These are phyloP conservation scores for Protobothrops mucrosquamatus DNA, from an alignment of 2,113 vertebrate genomes.

Conservation along the genomic window DNA sequence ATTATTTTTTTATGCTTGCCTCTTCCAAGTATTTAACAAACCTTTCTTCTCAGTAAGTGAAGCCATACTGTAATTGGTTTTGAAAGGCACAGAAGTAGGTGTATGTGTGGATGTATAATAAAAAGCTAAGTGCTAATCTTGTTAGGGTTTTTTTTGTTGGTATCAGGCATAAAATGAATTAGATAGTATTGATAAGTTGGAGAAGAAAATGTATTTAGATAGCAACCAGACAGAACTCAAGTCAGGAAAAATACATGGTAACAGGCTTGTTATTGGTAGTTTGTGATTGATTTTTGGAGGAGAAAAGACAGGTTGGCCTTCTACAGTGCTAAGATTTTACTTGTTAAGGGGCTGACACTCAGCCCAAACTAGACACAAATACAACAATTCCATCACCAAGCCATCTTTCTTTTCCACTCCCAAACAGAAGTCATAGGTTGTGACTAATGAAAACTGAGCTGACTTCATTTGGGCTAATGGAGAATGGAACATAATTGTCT, in stretches of 20 bases:
- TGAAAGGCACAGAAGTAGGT: not conserved
- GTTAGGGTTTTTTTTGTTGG: not conserved
- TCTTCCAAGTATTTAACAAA: not conserved
- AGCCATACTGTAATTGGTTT: not conserved
- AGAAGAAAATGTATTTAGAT: conserved; percentile 27
- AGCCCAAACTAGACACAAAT: not conserved
- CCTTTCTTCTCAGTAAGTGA: not conserved
- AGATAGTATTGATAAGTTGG: not conserved
- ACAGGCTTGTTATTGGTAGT: conserved; percentile 16
- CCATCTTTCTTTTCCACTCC: not conserved
- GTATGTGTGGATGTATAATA: not conserved
- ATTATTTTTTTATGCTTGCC: not conserved
- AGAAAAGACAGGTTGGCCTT: not conserved
- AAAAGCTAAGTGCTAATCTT: not conserved
- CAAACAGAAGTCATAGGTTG: conserved; percentile 19
- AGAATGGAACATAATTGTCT: conserved; percentile 29
- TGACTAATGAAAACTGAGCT: conserved; percentile 44
- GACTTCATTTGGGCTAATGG: conserved; percentile 40
- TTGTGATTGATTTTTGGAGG: conserved; percentile 21
- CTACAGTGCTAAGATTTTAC: conserved; percentile 4
- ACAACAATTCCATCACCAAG: conserved; percentile 14
- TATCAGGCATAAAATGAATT: conserved; percentile 18
- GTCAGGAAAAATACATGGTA: conserved; percentile 1
- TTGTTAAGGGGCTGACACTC: not conserved
- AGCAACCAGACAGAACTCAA: not conserved